Conservation (phyloP, 2,888 invertebrate genomes). For the Celastrina argiolus region DNA sequence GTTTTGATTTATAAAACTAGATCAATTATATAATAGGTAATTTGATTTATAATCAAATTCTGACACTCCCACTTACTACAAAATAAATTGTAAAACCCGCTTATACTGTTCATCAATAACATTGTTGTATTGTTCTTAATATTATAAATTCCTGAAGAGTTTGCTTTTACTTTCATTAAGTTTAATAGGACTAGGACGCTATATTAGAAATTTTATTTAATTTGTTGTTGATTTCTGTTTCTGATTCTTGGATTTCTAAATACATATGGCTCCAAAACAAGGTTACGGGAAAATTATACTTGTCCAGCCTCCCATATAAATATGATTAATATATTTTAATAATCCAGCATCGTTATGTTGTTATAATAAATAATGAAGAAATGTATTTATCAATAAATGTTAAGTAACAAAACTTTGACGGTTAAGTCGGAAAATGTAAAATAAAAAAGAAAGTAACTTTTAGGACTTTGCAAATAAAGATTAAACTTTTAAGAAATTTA, state of each 20-base stretch:
- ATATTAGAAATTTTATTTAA: not conserved
- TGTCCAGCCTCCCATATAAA: not conserved
- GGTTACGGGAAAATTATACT: not conserved
- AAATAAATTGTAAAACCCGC: too few relatives aligned
- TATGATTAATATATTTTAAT: not conserved
- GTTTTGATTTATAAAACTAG: too few relatives aligned
- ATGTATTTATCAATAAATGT: not conserved
- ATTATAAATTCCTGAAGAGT: too few relatives aligned
- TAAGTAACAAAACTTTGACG: not conserved
- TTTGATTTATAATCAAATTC: too few relatives aligned
- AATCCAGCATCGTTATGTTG: too few relatives aligned
- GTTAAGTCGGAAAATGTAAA: not conserved
- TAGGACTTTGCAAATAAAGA: not conserved
- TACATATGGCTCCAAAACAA: not conserved
- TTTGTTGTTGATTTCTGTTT: not conserved
- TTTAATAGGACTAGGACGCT: too few relatives aligned
- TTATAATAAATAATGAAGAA: not conserved
- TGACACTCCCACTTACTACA: too few relatives aligned
- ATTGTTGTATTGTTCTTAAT: too few relatives aligned
- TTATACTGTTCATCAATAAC: too few relatives aligned
- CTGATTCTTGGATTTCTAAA: not conserved
- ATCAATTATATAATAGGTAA: too few relatives aligned
- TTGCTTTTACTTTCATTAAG: too few relatives aligned
- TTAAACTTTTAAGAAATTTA: not conserved
- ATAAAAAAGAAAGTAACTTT: not conserved